Conservation (phyloP, 2,888 invertebrate genomes). For the Rhagonycha fulva region DNA sequence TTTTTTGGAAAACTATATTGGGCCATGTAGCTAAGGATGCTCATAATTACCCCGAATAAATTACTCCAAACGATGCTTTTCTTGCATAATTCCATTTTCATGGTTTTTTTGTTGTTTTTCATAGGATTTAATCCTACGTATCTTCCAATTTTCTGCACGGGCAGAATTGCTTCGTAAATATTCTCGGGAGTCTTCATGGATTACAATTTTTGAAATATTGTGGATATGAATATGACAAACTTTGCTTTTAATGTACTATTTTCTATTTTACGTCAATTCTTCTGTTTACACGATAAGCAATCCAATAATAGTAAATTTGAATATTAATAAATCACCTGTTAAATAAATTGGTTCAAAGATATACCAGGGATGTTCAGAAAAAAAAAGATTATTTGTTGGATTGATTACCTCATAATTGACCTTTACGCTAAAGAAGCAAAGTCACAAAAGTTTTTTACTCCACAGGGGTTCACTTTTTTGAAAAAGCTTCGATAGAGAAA, state of each 20-base stretch:
- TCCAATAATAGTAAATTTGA: neutral
- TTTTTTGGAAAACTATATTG: neutral
- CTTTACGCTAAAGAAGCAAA: no score
- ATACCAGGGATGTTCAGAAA: no score
- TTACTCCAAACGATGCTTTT: slow-evolving; percentile 13
- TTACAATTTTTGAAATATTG: neutral
- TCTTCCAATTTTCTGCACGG: slow-evolving; percentile 16
- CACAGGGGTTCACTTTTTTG: no score
- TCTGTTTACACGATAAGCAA: neutral
- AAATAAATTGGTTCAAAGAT: neutral
- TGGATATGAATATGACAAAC: neutral
- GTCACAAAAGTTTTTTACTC: no score
- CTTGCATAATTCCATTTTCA: slow-evolving; percentile 8
- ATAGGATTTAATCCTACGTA: slow-evolving; percentile 12
- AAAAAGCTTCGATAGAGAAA: no score
- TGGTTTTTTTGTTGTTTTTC: slow-evolving; percentile 10
- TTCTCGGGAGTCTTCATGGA: slow-evolving; percentile 12
- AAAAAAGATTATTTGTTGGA: no score
- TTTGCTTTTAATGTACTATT: no score
- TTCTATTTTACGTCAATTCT: neutral
- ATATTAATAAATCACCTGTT: neutral
- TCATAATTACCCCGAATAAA: neutral
- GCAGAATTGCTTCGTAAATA: slow-evolving; percentile 14
- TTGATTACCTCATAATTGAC: no score
- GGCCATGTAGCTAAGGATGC: neutral